Conservation (phyloP, 2,113 vertebrate genomes). For the Pimephales promelas region DNA sequence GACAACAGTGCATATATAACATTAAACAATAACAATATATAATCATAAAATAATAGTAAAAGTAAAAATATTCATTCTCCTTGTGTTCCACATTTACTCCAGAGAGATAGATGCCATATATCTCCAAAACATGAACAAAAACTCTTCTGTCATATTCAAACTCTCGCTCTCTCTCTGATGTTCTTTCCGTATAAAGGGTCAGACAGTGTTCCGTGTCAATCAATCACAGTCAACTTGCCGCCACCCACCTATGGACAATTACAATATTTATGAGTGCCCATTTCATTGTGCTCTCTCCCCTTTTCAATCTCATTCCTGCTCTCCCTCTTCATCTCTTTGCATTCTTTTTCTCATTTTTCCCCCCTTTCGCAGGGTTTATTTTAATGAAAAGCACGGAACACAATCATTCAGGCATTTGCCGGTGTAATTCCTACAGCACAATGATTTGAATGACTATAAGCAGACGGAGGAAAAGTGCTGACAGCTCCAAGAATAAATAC, state of each 20-base stretch:
- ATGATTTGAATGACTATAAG: conserved; percentile 71
- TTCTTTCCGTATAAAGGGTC: conserved; percentile 68
- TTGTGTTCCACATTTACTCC: background rate
- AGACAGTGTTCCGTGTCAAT: conserved; percentile 68
- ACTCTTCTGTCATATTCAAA: conserved; percentile 60
- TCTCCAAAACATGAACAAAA: conserved; percentile 49
- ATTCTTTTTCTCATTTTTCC: conserved; percentile 59
- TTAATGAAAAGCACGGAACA: conserved; percentile 69
- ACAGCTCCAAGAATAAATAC: conserved; percentile 66
- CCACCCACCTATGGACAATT: conserved; percentile 74
- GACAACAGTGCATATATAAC: too few relatives aligned
- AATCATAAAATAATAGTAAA: too few relatives aligned
- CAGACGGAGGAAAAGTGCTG: conserved; percentile 62
- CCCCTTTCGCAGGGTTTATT: conserved; percentile 64
- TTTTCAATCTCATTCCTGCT: conserved; percentile 33
- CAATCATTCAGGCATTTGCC: conserved; percentile 68
- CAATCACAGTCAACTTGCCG: conserved; percentile 63
- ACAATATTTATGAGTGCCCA: conserved; percentile 78
- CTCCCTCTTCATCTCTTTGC: background rate
- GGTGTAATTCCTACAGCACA: conserved; percentile 69
- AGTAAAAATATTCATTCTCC: background rate
- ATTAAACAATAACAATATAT: too few relatives aligned
- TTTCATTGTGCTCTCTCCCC: conserved; percentile 55
- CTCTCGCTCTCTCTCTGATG: conserved; percentile 47
- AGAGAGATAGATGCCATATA: conserved; percentile 24